A percentile compares a stretch with the other conserved stretches of the same genome.
These are phyloP conservation scores for Leptodactylus fallax DNA, from an alignment of 2,797 vertebrate genomes.

Conservation along the genomic window DNA sequence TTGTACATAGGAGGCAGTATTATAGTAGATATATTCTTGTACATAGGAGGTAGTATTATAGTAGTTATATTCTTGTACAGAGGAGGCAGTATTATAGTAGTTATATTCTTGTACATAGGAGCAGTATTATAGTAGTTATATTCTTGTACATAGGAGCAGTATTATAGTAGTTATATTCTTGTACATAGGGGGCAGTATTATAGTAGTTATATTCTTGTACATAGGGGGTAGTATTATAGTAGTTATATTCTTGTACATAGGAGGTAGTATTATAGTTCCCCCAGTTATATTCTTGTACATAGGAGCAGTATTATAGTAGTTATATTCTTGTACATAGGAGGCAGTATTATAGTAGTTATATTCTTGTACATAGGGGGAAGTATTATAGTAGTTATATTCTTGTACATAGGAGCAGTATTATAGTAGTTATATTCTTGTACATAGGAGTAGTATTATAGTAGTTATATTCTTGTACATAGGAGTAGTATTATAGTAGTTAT, in stretches of 20 bases:
- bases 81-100: conserved; percentile 7
- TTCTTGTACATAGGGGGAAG: too few relatives aligned
- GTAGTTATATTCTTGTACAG: not conserved
- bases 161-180: conserved; percentile 28
- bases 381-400: too few relatives aligned
- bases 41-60: not conserved
- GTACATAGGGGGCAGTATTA: not conserved
- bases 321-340: not conserved
- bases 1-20: not conserved
- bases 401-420: not conserved
- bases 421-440: conserved; percentile 12
- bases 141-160: not conserved
- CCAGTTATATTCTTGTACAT: too few relatives aligned
- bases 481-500: conserved; percentile 2
- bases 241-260: not conserved
- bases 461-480: not conserved
- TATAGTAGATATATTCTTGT: not conserved
- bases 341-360: conserved; percentile 12
- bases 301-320: not conserved
- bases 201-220: conserved; percentile 5
- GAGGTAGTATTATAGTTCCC: not conserved
- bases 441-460: not conserved
- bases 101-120: conserved; percentile 1
- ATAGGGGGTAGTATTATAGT: conserved; percentile 6
- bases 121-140: conserved; percentile 14